phyloP scores from a whole-genome alignment of 1,140 invertebrate genomes.

The Aphaenogaster rudis region DNA sequence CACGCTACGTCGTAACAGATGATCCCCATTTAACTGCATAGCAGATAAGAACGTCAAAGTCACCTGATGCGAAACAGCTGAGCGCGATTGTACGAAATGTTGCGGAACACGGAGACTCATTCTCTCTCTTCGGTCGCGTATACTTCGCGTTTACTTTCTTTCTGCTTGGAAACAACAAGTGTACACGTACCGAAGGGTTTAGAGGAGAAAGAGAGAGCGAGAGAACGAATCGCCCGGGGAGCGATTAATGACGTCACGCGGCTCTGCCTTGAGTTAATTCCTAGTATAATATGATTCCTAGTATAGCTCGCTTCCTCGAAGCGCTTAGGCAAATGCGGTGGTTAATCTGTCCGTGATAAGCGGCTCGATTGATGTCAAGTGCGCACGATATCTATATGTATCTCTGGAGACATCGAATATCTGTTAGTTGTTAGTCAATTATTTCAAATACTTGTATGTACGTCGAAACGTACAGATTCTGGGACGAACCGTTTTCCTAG shows the following conservation, averaged over 20 bases:
- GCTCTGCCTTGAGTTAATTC: conserved; percentile 15
- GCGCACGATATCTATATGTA: background rate
- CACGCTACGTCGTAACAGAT: conserved; percentile 59
- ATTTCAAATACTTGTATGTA: background rate
- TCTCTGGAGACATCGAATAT: too few species aligned
- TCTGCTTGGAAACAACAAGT: background rate
- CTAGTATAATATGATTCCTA: background rate
- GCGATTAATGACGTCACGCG: conserved; percentile 23
- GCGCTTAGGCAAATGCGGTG: background rate
- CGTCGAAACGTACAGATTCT: background rate
- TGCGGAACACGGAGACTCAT: too few species aligned
- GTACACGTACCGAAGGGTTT: background rate
- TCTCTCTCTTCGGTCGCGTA: background rate
- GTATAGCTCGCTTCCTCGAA: background rate
- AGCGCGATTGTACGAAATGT: conserved; percentile 11
- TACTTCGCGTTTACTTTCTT: background rate
- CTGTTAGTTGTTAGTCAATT: background rate
- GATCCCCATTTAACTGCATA: conserved; percentile 64
- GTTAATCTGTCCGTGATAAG: background rate
- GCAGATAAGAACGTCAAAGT: conserved; percentile 72
- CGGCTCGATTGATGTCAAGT: background rate
- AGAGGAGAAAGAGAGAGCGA: background rate
- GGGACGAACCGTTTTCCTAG: background rate
- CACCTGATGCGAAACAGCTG: conserved; percentile 72
- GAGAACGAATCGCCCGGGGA: background rate